Conservation (phyloP, 2,113 vertebrate genomes). For the Nothoprocta pentlandii region DNA sequence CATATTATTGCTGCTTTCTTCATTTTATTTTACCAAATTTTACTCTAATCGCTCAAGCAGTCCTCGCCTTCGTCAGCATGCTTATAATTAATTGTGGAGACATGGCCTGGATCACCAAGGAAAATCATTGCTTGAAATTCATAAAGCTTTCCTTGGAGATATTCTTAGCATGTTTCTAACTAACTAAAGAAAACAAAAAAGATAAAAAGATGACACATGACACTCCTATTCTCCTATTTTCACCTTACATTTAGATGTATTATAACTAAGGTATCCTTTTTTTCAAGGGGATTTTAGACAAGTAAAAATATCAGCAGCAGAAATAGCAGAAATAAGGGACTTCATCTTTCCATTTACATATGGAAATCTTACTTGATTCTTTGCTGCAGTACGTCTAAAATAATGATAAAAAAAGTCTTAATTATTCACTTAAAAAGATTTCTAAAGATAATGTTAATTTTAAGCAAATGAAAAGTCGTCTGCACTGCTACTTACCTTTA, state of each 20-base stretch:
- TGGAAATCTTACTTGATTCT: not conserved
- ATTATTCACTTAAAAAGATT: not conserved
- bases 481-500: not conserved
- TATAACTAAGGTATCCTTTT: not conserved
- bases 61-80: conserved; percentile 32
- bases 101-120: conserved; percentile 30
- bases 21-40: conserved; percentile 25
- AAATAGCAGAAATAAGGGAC: not conserved
- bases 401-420: not conserved
- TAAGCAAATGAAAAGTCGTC: not conserved
- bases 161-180: conserved; percentile 62
- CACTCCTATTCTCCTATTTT: not conserved
- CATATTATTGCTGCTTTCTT: conserved; percentile 40
- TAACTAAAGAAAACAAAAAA: conserved; percentile 49
- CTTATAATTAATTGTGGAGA: conserved; percentile 67
- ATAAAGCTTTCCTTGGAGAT: conserved; percentile 32
- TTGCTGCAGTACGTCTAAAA: not conserved
- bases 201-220: not conserved
- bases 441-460: not conserved
- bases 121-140: conserved; percentile 50
- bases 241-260: not conserved
- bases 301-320: not conserved
- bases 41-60: conserved; percentile 46
- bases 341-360: not conserved
- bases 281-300: not conserved